These are phyloP conservation scores for Parnassius orleans DNA, from an alignment of 2,888 invertebrate species.

Conservation along the genomic window DNA sequence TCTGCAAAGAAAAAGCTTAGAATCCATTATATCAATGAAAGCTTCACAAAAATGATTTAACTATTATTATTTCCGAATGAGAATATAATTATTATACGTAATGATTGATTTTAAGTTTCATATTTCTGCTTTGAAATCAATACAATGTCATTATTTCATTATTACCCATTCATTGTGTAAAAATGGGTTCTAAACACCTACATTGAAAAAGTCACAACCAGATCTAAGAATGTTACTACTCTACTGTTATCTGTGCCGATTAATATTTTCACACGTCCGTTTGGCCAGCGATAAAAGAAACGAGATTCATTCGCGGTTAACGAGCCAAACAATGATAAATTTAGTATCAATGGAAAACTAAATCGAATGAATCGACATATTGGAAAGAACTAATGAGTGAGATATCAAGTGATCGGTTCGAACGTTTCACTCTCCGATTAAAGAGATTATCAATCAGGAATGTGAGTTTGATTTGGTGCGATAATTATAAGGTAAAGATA, in stretches of 20 bases:
- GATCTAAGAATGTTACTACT: slow-evolving; percentile 16
- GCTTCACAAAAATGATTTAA: too few species aligned
- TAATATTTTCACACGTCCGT: slow-evolving; percentile 60
- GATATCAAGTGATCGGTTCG: slow-evolving; percentile 38
- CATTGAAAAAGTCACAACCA: neutral
- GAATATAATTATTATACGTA: too few species aligned
- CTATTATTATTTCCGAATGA: too few species aligned
- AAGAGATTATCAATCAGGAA: slow-evolving; percentile 57
- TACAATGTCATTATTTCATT: neutral
- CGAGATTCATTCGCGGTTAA: slow-evolving; percentile 46
- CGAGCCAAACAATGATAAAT: slow-evolving; percentile 63
- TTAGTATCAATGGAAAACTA: slow-evolving; percentile 67
- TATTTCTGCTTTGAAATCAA: neutral
- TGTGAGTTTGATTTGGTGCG: slow-evolving; percentile 47
- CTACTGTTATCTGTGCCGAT: slow-evolving; percentile 31
- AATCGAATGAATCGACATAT: slow-evolving; percentile 70
- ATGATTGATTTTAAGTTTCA: too few species aligned
- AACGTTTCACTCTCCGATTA: slow-evolving; percentile 45
- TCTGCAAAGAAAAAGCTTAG: too few species aligned
- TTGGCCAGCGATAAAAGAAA: slow-evolving; percentile 57
- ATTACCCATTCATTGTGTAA: neutral
- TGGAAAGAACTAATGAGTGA: slow-evolving; percentile 48
- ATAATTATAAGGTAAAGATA: slow-evolving; percentile 50
- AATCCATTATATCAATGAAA: too few species aligned
- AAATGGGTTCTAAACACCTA: neutral